These are phyloP conservation scores for Prunella himalayana DNA, from an alignment of 2,113 vertebrate species.

Conservation along the genomic window DNA sequence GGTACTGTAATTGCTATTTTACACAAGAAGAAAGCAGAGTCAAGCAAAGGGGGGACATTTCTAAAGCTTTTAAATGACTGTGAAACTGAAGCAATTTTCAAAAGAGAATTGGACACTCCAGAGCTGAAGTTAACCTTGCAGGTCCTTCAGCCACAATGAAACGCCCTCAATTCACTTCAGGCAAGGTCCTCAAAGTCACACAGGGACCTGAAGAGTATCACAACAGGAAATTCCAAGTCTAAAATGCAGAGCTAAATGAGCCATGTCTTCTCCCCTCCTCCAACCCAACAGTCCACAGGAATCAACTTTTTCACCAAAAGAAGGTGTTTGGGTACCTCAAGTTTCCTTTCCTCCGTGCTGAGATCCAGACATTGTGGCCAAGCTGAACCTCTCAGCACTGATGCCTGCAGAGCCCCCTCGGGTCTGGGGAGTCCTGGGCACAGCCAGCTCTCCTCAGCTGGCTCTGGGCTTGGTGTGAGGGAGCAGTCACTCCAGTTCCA, in stretches of 20 bases:
- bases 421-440: neutral
- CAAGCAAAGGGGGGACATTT: neutral
- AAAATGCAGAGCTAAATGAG: neutral
- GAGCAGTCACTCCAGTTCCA: neutral
- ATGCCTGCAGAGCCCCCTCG: neutral
- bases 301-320: neutral
- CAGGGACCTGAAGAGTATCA: neutral
- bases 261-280: neutral
- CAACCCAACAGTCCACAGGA: neutral
- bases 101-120: neutral
- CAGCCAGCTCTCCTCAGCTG: neutral
- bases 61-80: neutral
- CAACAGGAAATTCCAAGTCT: neutral
- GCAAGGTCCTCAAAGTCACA: neutral
- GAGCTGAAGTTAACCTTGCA: neutral
- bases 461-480: neutral
- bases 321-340: constrained; percentile 37
- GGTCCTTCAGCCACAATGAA: neutral
- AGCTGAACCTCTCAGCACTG: neutral
- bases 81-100: constrained; percentile 7
- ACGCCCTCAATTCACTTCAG: neutral
- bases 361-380: neutral
- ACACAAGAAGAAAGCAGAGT: neutral
- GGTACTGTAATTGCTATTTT: neutral
- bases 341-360: neutral